Base-by-base conservation (phyloP, 2,888 invertebrate genomes). In the Alcis repandata region DNA sequence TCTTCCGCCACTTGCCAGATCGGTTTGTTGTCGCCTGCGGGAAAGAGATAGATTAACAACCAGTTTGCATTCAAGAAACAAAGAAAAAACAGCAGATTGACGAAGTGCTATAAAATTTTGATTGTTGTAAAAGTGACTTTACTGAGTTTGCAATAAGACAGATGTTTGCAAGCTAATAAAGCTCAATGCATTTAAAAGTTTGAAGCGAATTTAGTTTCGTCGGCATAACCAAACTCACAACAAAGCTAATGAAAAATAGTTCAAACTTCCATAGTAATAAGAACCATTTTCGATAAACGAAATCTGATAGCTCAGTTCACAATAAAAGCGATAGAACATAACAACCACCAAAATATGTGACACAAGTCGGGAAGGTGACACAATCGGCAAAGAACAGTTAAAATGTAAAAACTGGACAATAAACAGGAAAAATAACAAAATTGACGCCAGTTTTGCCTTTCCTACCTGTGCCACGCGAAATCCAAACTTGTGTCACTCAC, bases 1-100 rank as follows among this genome's bases (percentile, higher is more conserved):
- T 99, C 99, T 89, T 99, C 99, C 0, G 99, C 99, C 80, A 99
- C 98, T 95, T 98, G 97, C 98, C 98, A 98, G 85, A 99, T 98
- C 10, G 98, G 98, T 91, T 98, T 98, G 94, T 98, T 98, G 89
- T 98, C 97, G 64, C 96, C 97, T 96, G 93, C 43, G 52, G 54
- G n/a, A n/a, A 20, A 41, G 57, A 38, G 53, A 52, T 27, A 49
- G 57, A 48, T 60, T 45, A 58, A 2, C 13, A 2, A 32, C 2
- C 0, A 17, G 48, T 33, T 52, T 27, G 40, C 45, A 40, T 15
- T 8, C 1, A 54, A 52, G 7, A 2, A 15, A 27, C n/a, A 20
- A 9, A 15, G 17, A 51, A 49, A 51, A 27, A 40, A 40, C 27
- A 56, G 59, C 59, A 17, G 54, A 9, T 32, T 27, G 53, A 53